Percentiles rank a stretch among this genome's conserved stretches.
Evolutionary conservation across 2,888 invertebrate species (phyloP).

Genomic region (Drosophila mayaguana): DNA sequence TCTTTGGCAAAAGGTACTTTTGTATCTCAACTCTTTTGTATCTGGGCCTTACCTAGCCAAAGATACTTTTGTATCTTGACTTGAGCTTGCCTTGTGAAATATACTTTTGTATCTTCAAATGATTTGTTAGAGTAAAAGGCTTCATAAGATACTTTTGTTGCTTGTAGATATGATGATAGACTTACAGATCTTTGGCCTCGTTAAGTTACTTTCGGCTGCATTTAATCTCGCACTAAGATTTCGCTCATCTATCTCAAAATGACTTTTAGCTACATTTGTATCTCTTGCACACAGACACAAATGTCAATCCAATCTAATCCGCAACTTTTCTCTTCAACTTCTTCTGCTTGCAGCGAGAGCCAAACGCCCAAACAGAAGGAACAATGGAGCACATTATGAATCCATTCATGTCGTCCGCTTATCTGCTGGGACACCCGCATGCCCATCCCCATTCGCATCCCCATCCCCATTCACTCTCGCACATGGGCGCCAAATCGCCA

Average conservation of each 20-base stretch:
- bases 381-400: conserved; percentile 84
- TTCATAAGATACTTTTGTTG: not conserved
- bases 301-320: conserved; percentile 18
- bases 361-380: not conserved
- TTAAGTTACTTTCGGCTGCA: not conserved
- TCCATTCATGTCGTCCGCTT: conserved; percentile 83
- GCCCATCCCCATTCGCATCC: conserved; percentile 50
- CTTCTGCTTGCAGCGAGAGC: conserved; percentile 22
- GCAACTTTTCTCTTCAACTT: conserved; percentile 22
- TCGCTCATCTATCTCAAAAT: not conserved
- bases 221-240: not conserved
- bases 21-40: not conserved
- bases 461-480: conserved; percentile 45
- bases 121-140: not conserved
- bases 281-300: not conserved
- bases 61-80: not conserved
- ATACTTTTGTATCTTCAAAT: not conserved
- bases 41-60: not conserved
- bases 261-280: not conserved
- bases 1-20: too few relatives aligned
- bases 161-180: not conserved
- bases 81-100: too few relatives aligned
- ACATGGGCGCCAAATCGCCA: conserved; percentile 62
- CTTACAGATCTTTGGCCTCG: not conserved
- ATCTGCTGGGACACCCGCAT: conserved; percentile 83